A percentile compares a stretch with the other conserved stretches of the same genome.
These are phyloP conservation scores for Carettochelys insculpta DNA, from an alignment of 2,113 vertebrate genomes.

Conservation along the genomic window DNA sequence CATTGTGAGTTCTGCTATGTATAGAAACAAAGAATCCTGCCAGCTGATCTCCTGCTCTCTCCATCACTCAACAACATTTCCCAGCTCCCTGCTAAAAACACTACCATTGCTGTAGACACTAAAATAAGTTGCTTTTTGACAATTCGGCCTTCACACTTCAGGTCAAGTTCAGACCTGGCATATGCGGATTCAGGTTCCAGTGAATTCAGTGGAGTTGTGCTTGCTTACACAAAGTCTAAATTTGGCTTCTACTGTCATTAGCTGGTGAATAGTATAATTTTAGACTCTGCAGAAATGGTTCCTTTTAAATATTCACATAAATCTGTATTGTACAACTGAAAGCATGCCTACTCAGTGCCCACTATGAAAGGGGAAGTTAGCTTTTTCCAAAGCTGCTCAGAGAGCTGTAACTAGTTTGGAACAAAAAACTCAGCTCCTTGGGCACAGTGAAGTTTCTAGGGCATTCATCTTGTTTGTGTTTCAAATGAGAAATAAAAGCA, in stretches of 20 bases:
- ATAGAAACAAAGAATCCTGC: background rate
- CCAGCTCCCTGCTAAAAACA: background rate
- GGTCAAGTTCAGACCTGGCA: background rate
- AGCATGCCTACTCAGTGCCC: background rate
- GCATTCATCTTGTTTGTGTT: slow-evolving; percentile 26
- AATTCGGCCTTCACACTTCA: background rate
- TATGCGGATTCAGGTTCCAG: fast-evolving
- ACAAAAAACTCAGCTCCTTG: slow-evolving; percentile 52
- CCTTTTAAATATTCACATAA: background rate
- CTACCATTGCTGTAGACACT: background rate
- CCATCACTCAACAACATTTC: background rate
- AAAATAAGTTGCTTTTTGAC: background rate
- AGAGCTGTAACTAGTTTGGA: slow-evolving; percentile 14
- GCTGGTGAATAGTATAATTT: background rate
- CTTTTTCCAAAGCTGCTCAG: slow-evolving; percentile 14
- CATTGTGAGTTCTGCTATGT: background rate
- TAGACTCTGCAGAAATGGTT: background rate
- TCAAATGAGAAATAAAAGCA: slow-evolving; percentile 34
- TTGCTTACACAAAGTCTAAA: fast-evolving
- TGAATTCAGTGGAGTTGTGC: fast-evolving
- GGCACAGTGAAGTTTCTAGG: background rate
- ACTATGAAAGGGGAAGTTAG: background rate
- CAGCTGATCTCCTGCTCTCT: fast-evolving
- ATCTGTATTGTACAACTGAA: background rate
- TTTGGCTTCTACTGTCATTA: fast-evolving